Evolutionary conservation across 1,140 invertebrate species (phyloP).

Genomic region (Platyscapa corneri): DNA sequence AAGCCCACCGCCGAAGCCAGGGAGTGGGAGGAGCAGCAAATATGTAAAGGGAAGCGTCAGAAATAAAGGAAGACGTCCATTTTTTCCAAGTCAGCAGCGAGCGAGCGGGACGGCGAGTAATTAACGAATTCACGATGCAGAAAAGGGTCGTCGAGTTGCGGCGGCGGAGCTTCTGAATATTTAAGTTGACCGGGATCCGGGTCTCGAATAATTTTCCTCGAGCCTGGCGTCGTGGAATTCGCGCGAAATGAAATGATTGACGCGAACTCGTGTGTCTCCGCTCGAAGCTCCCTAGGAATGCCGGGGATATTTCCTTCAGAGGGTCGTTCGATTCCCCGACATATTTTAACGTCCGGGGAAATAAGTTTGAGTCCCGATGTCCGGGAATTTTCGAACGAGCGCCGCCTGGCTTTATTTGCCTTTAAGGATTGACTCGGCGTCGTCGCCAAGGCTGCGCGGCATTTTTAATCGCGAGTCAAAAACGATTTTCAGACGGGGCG

Average conservation of each 20-base stretch:
- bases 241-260: background rate
- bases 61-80: background rate
- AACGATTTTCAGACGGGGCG: background rate
- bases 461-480: background rate
- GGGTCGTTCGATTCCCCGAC: background rate
- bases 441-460: too few relatives aligned
- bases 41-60: too few relatives aligned
- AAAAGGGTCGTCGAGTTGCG: background rate
- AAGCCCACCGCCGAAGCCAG: background rate
- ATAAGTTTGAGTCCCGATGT: background rate
- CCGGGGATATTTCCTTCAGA: too few relatives aligned
- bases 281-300: background rate
- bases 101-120: conserved; percentile 21
- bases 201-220: conserved; percentile 48
- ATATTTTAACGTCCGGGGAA: background rate
- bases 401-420: too few relatives aligned
- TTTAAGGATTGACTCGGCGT: too few relatives aligned
- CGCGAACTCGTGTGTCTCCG: background rate
- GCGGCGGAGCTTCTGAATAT: conserved; percentile 51
- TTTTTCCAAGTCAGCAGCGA: background rate
- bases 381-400: background rate
- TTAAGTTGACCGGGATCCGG: conserved; percentile 36
- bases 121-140: conserved; percentile 32
- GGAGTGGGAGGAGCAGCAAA: too few relatives aligned
- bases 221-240: background rate